Percentiles rank a stretch among this genome's conserved stretches.
phyloP scores from a whole-genome alignment of 1,140 invertebrate species.

The Drosophila kanapiae region DNA sequence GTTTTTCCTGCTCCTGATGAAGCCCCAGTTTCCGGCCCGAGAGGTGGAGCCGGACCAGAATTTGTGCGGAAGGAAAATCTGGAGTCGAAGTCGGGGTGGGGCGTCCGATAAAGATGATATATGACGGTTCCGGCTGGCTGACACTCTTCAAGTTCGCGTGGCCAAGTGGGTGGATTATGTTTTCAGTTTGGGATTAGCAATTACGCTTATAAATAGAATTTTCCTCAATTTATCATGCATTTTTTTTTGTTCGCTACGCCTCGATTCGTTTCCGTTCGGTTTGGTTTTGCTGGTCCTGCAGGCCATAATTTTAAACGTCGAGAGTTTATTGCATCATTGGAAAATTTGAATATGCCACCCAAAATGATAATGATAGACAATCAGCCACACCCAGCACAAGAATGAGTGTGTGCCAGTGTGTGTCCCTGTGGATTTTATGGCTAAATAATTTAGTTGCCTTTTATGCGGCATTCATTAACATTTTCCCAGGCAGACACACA shows the following conservation, averaged over 20 bases:
- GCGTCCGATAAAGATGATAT: constrained; percentile 77
- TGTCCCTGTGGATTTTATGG: constrained; percentile 56
- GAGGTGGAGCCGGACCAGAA: constrained; percentile 38
- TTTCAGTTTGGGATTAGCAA: constrained; percentile 83
- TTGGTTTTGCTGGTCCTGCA: constrained; percentile 23
- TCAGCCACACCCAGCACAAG: constrained; percentile 38
- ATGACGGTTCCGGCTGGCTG: constrained; percentile 50
- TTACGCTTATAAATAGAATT: constrained; percentile 82
- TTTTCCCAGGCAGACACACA: constrained; percentile 52
- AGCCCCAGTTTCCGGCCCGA: constrained; percentile 34
- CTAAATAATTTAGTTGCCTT: constrained; percentile 68
- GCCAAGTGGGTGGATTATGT: constrained; percentile 82
- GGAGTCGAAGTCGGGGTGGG: constrained; percentile 10
- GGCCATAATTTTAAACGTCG: constrained; percentile 33
- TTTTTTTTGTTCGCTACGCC: constrained; percentile 20
- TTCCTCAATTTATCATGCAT: constrained; percentile 72
- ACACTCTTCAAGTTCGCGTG: constrained; percentile 48
- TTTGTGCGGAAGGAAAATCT: not conserved
- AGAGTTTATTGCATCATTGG: constrained; percentile 72
- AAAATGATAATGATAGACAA: constrained; percentile 49
- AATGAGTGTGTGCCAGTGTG: not conserved
- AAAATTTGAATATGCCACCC: constrained; percentile 62
- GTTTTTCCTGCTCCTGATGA: constrained; percentile 23
- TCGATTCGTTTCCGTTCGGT: not conserved
- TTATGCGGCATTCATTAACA: constrained; percentile 66